Evolutionary conservation across 2,113 vertebrate species (phyloP).

Genomic region (Apteryx mantelli): DNA sequence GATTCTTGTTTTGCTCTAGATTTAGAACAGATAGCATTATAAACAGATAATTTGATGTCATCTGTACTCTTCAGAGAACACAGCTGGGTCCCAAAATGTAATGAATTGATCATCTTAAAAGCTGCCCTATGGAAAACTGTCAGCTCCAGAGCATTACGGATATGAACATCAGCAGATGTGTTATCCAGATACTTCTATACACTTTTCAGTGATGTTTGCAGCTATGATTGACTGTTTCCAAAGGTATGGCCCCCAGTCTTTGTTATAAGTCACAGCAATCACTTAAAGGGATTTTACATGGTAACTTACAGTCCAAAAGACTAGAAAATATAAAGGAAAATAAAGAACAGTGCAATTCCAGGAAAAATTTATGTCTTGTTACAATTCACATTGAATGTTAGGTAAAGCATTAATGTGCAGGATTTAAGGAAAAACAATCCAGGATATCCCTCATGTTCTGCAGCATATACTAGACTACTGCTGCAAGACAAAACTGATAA

Average conservation of each 20-base stretch:
- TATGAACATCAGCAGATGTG: background rate
- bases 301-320: background rate
- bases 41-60: background rate
- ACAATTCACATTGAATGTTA: background rate
- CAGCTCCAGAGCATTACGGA: background rate
- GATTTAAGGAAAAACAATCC: background rate
- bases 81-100: background rate
- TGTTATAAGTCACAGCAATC: background rate
- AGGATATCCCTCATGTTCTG: background rate
- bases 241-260: background rate
- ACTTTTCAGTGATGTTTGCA: background rate
- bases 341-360: background rate
- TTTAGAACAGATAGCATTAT: background rate
- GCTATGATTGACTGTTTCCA: background rate
- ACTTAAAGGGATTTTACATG: background rate
- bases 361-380: background rate
- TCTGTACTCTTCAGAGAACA: background rate
- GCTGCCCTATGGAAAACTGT: background rate
- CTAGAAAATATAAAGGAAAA: background rate
- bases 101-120: background rate
- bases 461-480: constrained; percentile 6
- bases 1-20: background rate
- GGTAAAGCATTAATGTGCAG: constrained; percentile 4
- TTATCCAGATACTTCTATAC: background rate
- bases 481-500: constrained; percentile 46